Conservation (phyloP, 2,113 vertebrate genomes). For the Galemys pyrenaicus region DNA sequence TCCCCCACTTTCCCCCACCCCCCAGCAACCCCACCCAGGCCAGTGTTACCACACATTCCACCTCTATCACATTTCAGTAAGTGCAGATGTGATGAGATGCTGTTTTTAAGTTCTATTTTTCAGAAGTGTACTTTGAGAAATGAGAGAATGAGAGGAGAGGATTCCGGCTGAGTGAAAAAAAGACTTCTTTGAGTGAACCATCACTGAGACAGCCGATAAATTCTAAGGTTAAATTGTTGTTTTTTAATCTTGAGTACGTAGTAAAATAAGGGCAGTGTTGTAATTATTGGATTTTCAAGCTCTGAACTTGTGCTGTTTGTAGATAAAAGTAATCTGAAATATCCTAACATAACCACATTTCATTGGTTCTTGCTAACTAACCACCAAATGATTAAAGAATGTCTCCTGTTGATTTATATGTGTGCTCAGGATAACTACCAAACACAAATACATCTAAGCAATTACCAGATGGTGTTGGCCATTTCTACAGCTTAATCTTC, state of each 20-base stretch:
- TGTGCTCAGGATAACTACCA: neutral
- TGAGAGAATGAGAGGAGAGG: neutral
- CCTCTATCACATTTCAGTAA: neutral
- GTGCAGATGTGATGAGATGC: neutral
- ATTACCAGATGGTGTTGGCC: neutral
- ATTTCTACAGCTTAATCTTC: neutral
- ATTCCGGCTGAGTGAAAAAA: neutral
- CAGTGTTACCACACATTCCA: neutral
- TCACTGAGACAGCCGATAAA: neutral
- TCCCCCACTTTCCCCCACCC: no score
- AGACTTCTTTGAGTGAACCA: neutral
- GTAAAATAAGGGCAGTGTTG: neutral
- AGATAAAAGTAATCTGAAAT: neutral
- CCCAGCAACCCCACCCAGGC: neutral
- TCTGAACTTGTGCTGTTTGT: neutral
- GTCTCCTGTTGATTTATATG: neutral
- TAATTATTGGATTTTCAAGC: neutral
- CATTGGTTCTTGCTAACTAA: neutral
- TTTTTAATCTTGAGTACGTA: neutral
- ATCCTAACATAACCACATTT: rapidly evolving
- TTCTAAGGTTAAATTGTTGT: neutral
- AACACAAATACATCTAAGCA: neutral
- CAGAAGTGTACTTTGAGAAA: neutral
- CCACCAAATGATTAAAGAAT: neutral
- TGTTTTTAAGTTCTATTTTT: neutral